Evolutionary conservation across 2,888 invertebrate species (phyloP), one percentile per base, ranked within the genome.

Genomic region (Glaucopsyche alexis): DNA sequence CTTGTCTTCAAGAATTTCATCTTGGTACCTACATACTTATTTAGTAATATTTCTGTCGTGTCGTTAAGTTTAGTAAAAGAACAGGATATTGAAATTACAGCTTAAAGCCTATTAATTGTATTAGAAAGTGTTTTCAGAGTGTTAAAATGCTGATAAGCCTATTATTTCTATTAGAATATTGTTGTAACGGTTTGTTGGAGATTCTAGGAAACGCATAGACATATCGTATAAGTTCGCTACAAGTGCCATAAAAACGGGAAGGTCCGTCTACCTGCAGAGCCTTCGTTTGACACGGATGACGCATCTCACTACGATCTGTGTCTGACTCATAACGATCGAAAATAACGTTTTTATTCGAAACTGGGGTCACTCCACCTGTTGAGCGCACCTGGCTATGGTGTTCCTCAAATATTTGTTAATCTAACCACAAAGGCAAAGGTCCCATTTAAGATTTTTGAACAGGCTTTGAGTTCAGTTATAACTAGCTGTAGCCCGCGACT

Each of bases 391-490:
- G 69, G 47, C 69, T 29, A 1, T 7, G 19, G 66, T 6, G 14
- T 9, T 19, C 47, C 29, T 29, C 47, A 19, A 69, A 69, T 69
- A 69, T 69, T 69, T 49, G 19, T 14, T 1, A 47, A 29, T 47
- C 69, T 69, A 69, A 69, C 47, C 47, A 29, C 47, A 19, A 47
- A 69, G 29, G 69, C 47, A 69, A 69, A 69, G 47, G 29, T 47
- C 66, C 66, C 66, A 66, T 66, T 66, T 9, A 69, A 49, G 6
- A 45, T 67, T 49, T 47, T 47, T 47, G 29, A 47, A 55, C 71
- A 71, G 77, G 29, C 16, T 45, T 65, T 13, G 19, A 16, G 16
- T 42, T 81, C 81, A 29, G 29, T 4, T 29, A 4, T 29, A 29
- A 29, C 29, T 29, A 2, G 1, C 2, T 29, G 29, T 29, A 3